Conservation (phyloP, 2,113 vertebrate genomes). For the Edolisoma coerulescens region DNA sequence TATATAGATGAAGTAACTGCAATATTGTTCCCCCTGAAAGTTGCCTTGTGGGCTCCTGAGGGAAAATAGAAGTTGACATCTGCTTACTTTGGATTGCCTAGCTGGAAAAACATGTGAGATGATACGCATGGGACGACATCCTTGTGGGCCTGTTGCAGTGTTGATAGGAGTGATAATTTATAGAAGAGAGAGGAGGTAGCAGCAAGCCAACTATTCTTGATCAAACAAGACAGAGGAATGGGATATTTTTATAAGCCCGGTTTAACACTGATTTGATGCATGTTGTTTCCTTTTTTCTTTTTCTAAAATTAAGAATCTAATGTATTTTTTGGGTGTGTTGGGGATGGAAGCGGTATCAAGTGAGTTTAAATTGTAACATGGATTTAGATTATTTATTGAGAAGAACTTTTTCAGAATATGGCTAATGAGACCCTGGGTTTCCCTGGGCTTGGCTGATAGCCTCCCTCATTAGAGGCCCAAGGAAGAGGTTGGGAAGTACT, state of each 20-base stretch:
- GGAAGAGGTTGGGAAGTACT: background rate
- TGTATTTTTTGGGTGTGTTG: background rate
- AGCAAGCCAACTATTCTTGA: background rate
- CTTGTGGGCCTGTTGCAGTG: background rate
- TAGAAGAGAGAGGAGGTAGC: background rate
- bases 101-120: background rate
- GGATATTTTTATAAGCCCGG: background rate
- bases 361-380: background rate
- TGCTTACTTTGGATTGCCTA: slow-evolving; percentile 42
- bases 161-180: background rate
- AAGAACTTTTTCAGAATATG: background rate
- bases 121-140: background rate
- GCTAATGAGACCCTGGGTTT: background rate
- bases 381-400: background rate
- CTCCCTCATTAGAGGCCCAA: background rate
- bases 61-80: background rate
- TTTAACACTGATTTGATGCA: background rate
- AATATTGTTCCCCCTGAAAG: background rate
- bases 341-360: background rate
- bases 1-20: slow-evolving; percentile 47
- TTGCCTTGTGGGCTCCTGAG: background rate
- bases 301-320: background rate
- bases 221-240: background rate
- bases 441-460: background rate
- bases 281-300: background rate